These are phyloP conservation scores for Podabrus alpinus DNA, from an alignment of 2,888 invertebrate genomes.

Conservation along the genomic window DNA sequence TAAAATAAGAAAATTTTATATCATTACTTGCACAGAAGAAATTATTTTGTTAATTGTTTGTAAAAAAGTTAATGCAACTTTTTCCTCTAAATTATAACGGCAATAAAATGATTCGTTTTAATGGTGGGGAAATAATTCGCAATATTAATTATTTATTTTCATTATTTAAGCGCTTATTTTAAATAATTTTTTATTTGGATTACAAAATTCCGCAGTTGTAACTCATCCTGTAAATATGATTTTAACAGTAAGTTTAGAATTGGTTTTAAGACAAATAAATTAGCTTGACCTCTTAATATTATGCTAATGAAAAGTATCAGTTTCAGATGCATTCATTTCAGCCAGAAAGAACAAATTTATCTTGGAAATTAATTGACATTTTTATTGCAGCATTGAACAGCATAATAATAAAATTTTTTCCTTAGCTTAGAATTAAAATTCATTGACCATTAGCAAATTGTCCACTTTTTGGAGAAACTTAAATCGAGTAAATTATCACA, in stretches of 20 bases:
- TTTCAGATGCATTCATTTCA: constrained; percentile 44
- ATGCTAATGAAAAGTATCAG: constrained; percentile 23
- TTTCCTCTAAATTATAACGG: too few relatives aligned
- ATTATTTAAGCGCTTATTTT: too few relatives aligned
- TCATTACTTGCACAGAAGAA: too few relatives aligned
- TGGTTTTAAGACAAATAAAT: constrained; percentile 13
- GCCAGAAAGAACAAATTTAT: constrained; percentile 38
- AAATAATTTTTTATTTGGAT: neutral
- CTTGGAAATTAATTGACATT: constrained; percentile 36
- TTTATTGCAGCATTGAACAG: constrained; percentile 45
- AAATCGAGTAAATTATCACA: neutral
- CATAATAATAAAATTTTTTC: constrained; percentile 29
- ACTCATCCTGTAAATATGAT: neutral
- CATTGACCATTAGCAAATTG: neutral
- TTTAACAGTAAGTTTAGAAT: constrained; percentile 11
- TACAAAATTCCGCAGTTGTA: neutral
- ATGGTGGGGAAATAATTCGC: too few relatives aligned
- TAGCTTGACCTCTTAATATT: constrained; percentile 5
- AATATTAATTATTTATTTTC: too few relatives aligned
- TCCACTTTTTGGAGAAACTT: neutral
- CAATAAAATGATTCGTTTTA: too few relatives aligned
- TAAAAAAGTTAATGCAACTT: too few relatives aligned
- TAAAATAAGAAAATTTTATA: too few relatives aligned
- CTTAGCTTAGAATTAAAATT: constrained; percentile 25
- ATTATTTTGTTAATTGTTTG: too few relatives aligned